Evolutionary conservation across 2,888 invertebrate genomes (phyloP), one percentile per base, ranked within the genome.

Genomic region (Tetropium fuscum): DNA sequence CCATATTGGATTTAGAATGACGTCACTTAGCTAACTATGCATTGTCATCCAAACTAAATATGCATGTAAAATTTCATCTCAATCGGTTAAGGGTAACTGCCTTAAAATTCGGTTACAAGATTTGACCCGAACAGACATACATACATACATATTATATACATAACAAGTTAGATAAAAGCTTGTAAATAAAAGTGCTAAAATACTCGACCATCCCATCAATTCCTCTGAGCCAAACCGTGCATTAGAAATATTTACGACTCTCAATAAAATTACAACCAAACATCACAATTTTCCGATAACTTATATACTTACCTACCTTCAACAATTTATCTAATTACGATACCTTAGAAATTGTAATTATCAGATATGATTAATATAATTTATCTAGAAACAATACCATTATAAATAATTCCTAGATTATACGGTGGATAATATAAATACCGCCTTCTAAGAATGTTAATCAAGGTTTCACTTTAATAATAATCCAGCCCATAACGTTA

Each of bases 371-470:
- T 69, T 70, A 70, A 68, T 71, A 70, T 71, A 69, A 71, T 71
- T 73, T 68, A 70, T 64, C 49, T 43, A 56, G 66, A 71, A 73
- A 73, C 73, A 71, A 72, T 74, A 66, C 64, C 34, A 66, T 72
- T 68, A 69, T 65, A n/a, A n/a, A n/a, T n/a, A 70, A 71, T 69
- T 66, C 59, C 66, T 60, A 45, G 60, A 60, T 68, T 65, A 65
- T 66, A 63, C 64, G 67, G 68, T 62, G 69, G 70, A 68, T 70
- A 64, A 60, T 51, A 64, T 59, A 59, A 60, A 59, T 56, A 64
- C 66, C 67, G 68, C 68, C 70, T 65, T 53, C 45, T 58, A 38
- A 20, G 19, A 48, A 48, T 48, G 30, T 13, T 48, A 48, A 36
- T 25, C 48, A 48, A 48, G 48, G 48, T 48, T 48, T 36, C 10